Evolutionary conservation across 1,140 invertebrate species (phyloP).

Genomic region (Brachionus rubens): DNA sequence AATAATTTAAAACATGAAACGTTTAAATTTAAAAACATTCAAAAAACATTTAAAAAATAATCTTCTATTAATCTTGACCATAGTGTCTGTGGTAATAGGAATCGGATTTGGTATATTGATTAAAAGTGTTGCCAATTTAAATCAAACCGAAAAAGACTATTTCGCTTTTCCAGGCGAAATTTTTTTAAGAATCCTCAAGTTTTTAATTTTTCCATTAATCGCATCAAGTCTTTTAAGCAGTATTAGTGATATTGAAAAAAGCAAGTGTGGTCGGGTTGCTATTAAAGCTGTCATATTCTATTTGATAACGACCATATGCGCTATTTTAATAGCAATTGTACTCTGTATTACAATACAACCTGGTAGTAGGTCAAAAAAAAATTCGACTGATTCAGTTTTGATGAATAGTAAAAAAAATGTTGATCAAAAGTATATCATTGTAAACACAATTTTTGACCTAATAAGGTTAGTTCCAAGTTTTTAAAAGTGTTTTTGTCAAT

Average conservation of each 20-base stretch:
- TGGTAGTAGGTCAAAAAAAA: conserved; percentile 58
- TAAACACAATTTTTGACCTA: conserved; percentile 17
- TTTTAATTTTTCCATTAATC: conserved; percentile 34
- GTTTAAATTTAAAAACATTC: not conserved
- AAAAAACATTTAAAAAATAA: conserved; percentile 6
- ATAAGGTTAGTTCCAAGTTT: no score
- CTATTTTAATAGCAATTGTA: conserved; percentile 55
- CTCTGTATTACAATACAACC: conserved; percentile 53
- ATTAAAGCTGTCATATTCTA: conserved; percentile 19
- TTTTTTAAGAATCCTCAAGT: conserved; percentile 27
- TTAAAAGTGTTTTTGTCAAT: not conserved
- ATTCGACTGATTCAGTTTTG: not conserved
- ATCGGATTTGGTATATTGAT: not conserved
- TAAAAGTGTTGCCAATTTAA: not conserved
- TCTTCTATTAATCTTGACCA: not conserved
- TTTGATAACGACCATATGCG: conserved; percentile 1
- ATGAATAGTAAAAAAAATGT: not conserved
- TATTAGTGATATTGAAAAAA: not conserved
- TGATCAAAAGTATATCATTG: conserved; percentile 27
- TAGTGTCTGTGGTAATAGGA: not conserved
- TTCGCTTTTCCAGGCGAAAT: conserved; percentile 32
- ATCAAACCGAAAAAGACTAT: conserved; percentile 28
- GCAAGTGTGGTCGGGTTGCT: conserved; percentile 51
- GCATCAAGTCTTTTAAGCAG: not conserved
- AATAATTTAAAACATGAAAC: no score